phyloP scores from a whole-genome alignment of 2,888 invertebrate species.

The Hypomecis atomaria region DNA sequence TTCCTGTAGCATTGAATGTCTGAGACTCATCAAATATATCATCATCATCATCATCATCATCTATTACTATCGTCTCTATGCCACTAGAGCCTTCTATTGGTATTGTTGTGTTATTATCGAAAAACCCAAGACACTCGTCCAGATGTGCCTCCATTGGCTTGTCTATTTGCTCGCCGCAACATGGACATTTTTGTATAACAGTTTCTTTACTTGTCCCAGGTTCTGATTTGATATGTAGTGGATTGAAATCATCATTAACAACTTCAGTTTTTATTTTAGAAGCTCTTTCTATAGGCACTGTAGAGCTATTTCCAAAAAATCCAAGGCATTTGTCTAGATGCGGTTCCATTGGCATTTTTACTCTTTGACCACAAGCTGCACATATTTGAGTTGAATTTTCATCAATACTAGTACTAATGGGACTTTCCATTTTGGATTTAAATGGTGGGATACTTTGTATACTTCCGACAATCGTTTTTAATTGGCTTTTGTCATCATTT shows the following conservation, averaged over 20 bases:
- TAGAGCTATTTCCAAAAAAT: slow-evolving; percentile 11
- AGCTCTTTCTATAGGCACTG: slow-evolving; percentile 9
- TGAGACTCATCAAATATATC: slow-evolving; percentile 67
- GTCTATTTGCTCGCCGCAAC: slow-evolving; percentile 66
- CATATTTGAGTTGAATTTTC: slow-evolving; percentile 1
- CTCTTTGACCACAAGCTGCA: slow-evolving; percentile 6
- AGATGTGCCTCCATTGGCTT: slow-evolving; percentile 74
- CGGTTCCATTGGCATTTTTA: slow-evolving; percentile 8
- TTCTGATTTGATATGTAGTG: slow-evolving; percentile 40
- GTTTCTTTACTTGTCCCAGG: slow-evolving; percentile 47
- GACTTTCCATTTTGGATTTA: slow-evolving; percentile 18
- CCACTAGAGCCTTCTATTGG: slow-evolving; percentile 61
- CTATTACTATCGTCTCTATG: slow-evolving; percentile 60
- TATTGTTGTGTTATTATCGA: slow-evolving; percentile 73
- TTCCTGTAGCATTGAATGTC: slow-evolving; percentile 73
- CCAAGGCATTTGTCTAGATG: slow-evolving; percentile 19
- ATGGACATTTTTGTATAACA: slow-evolving; percentile 66
- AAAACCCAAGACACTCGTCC: slow-evolving; percentile 79
- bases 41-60: slow-evolving; percentile 62
- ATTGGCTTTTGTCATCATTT: slow-evolving; percentile 9
- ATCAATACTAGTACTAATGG: slow-evolving; percentile 4
- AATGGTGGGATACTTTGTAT: slow-evolving; percentile 12
- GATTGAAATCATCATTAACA: slow-evolving; percentile 1
- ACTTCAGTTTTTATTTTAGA: slow-evolving; percentile 12
- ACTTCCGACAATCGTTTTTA: slow-evolving; percentile 8